A percentile compares a stretch with the other conserved stretches of the same genome.
Conservation (phyloP, 2,888 invertebrate species). For the Perizoma affinitatum region DNA sequence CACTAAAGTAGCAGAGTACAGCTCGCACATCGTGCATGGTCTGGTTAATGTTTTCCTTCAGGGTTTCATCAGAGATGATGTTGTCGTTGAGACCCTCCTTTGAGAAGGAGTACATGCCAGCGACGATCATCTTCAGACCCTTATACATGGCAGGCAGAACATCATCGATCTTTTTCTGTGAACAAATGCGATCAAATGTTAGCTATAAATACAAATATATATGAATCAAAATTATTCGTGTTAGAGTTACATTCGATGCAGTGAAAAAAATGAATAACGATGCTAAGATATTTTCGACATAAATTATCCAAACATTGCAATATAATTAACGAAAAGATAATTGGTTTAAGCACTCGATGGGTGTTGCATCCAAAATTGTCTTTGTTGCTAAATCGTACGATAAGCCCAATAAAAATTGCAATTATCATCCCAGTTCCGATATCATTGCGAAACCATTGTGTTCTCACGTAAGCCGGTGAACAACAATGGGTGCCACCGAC, state of each 20-base stretch:
- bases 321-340: neutral
- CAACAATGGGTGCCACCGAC: conserved; percentile 82
- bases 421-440: conserved; percentile 60
- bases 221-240: no score
- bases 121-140: conserved; percentile 88
- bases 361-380: conserved; percentile 26
- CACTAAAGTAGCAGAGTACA: conserved; percentile 88
- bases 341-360: conserved; percentile 5
- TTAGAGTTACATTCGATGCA: no score
- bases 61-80: conserved; percentile 52
- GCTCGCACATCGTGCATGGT: conserved; percentile 85
- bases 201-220: no score
- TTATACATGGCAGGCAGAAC: conserved; percentile 86
- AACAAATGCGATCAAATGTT: conserved; percentile 42
- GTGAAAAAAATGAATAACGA: no score
- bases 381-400: conserved; percentile 39
- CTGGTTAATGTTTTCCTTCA: conserved; percentile 79
- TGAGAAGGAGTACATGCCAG: conserved; percentile 88
- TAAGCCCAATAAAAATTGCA: conserved; percentile 44
- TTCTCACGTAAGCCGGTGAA: conserved; percentile 80
- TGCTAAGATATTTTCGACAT: no score
- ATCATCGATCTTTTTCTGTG: conserved; percentile 63
- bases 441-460: conserved; percentile 75
- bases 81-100: conserved; percentile 78
- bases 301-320: no score